These are phyloP conservation scores for Campoletis raptor DNA, from an alignment of 2,888 invertebrate genomes.

Conservation along the genomic window DNA sequence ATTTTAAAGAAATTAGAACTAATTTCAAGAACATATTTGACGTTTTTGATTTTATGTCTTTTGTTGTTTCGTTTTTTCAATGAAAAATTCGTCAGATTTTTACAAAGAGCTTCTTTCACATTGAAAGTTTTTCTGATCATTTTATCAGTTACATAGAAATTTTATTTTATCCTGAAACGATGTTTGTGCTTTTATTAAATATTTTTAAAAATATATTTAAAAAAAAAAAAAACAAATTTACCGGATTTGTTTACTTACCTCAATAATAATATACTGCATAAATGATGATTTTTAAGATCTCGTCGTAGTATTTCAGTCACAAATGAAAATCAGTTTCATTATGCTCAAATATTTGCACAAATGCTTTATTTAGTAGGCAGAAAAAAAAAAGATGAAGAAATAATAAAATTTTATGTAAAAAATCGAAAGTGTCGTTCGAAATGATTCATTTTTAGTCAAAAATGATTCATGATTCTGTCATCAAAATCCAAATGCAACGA, in stretches of 20 bases:
- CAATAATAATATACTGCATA: not conserved
- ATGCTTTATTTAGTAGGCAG: not conserved
- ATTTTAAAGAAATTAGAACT: not conserved
- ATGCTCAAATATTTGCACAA: not conserved
- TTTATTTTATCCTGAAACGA: not conserved
- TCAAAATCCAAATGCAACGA: not conserved
- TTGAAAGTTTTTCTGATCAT: slow-evolving; percentile 36
- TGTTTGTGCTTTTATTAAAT: not conserved
- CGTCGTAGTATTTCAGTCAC: not conserved
- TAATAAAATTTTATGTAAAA: not conserved
- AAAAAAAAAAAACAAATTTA: not conserved
- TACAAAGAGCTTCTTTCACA: not conserved
- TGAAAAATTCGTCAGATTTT: not conserved
- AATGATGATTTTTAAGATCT: not conserved
- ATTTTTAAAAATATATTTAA: no score
- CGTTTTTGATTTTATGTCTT: not conserved
- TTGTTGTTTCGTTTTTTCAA: not conserved
- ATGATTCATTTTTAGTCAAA: not conserved
- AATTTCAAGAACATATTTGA: not conserved
- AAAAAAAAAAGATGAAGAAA: not conserved
- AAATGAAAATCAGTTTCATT: not conserved
- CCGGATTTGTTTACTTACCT: not conserved
- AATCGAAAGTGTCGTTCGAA: not conserved
- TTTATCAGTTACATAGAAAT: not conserved
- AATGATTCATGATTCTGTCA: not conserved